phyloP scores from a whole-genome alignment of 1,140 invertebrate genomes.

The Euglossa dilemma region DNA sequence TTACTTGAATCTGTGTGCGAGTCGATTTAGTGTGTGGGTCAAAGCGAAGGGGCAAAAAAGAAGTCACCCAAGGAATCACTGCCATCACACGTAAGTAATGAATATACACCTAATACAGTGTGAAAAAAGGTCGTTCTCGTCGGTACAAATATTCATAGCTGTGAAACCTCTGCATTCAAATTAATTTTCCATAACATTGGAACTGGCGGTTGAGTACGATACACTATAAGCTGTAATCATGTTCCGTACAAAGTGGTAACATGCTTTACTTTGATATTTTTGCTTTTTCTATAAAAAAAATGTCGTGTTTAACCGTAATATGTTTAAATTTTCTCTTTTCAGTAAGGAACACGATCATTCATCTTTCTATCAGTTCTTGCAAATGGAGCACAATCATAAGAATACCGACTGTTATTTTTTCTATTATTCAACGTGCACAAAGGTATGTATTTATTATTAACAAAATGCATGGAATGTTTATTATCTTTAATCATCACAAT shows the following conservation, averaged over 20 bases:
- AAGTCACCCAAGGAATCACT: conserved; percentile 55
- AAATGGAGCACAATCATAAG: conserved; percentile 82
- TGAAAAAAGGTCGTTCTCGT: conserved; percentile 43
- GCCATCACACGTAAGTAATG: conserved; percentile 53
- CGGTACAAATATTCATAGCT: background rate
- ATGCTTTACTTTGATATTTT: conserved; percentile 20
- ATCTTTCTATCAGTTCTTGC: conserved; percentile 78
- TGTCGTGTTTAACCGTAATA: background rate
- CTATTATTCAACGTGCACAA: conserved; percentile 91
- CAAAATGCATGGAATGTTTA: background rate
- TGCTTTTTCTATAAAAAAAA: background rate
- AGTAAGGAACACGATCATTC: conserved; percentile 81
- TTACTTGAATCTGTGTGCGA: conserved; percentile 55
- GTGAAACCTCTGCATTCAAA: conserved; percentile 38
- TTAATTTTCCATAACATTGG: conserved; percentile 54
- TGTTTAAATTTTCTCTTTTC: conserved; percentile 60
- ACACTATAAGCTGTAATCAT: conserved; percentile 65
- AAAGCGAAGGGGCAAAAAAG: conserved; percentile 56
- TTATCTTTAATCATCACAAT: background rate
- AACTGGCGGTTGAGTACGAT: conserved; percentile 36
- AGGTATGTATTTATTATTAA: conserved; percentile 83
- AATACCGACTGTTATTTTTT: conserved; percentile 93
- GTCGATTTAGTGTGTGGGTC: conserved; percentile 55
- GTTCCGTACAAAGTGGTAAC: conserved; percentile 80
- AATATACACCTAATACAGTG: conserved; percentile 40